Conservation (phyloP, 2,797 vertebrate genomes). For the Parambassis ranga region DNA sequence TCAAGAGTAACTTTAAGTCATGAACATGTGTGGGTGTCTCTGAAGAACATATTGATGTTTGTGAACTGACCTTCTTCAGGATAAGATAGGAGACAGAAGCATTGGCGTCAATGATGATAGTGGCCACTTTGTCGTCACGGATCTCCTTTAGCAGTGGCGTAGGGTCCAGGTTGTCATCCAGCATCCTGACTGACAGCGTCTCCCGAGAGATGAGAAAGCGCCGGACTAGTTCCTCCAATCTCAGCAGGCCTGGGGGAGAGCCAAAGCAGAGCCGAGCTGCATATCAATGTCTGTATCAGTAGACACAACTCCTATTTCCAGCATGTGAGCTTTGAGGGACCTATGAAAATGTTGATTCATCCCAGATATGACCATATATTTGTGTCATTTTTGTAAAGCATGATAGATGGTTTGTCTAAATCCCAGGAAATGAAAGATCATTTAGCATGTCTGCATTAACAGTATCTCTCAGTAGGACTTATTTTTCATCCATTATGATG, state of each 20-base stretch:
- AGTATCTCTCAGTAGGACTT: neutral
- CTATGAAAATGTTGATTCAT: constrained; percentile 23
- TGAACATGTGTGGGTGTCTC: constrained; percentile 8
- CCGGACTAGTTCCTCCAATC: constrained; percentile 90
- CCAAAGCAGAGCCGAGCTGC: constrained; percentile 11
- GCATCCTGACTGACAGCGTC: constrained; percentile 90
- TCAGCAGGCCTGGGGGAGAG: constrained; percentile 84
- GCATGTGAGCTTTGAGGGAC: constrained; percentile 10
- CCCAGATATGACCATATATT: neutral
- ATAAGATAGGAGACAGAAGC: constrained; percentile 85
- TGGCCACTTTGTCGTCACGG: constrained; percentile 92
- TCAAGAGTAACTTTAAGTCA: constrained; percentile 2
- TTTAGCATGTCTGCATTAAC: constrained; percentile 16
- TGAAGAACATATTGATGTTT: neutral
- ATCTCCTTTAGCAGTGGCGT: constrained; percentile 94
- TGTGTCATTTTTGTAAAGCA: constrained; percentile 6
- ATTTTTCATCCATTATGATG: constrained; percentile 6
- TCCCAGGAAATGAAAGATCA: constrained; percentile 40
- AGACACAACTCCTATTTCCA: constrained; percentile 35
- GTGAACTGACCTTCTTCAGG: constrained; percentile 72
- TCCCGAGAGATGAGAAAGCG: constrained; percentile 94
- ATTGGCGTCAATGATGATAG: constrained; percentile 93
- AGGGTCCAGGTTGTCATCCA: constrained; percentile 90
- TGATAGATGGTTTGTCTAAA: constrained; percentile 38
- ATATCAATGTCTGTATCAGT: constrained; percentile 56